Evolutionary conservation across 2,797 vertebrate species (phyloP).

Genomic region (Sebastes minor): DNA sequence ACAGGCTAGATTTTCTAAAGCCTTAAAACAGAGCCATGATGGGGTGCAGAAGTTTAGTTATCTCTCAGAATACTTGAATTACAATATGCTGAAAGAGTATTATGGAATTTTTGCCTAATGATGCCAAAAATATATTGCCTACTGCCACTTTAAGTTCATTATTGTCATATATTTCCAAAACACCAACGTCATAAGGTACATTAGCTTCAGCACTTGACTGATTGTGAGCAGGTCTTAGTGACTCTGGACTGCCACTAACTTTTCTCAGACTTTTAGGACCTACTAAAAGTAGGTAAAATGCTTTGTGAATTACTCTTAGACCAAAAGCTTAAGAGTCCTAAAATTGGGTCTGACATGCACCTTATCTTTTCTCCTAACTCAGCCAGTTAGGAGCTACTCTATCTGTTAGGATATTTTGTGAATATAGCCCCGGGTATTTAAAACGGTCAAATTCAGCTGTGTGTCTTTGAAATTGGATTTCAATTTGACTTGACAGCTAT

Average conservation of each 20-base stretch:
- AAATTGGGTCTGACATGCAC: background rate
- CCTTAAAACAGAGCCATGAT: too few species aligned
- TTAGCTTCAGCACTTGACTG: background rate
- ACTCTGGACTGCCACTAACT: background rate
- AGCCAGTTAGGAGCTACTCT: background rate
- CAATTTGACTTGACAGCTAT: slow-evolving; percentile 19
- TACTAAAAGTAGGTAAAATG: too few species aligned
- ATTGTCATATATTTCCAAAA: background rate
- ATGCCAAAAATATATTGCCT: too few species aligned
- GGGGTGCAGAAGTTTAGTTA: too few species aligned
- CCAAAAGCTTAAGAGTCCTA: background rate
- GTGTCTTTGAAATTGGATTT: slow-evolving; percentile 10
- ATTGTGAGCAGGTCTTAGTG: background rate
- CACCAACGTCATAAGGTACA: background rate
- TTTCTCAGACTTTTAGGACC: background rate
- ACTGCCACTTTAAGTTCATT: background rate
- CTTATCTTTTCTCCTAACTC: background rate
- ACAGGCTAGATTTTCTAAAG: rapidly evolving
- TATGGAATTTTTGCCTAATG: rapidly evolving
- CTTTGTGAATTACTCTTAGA: background rate
- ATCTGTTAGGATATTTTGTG: background rate
- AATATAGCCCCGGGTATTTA: background rate
- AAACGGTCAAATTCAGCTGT: background rate
- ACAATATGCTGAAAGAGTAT: too few species aligned
- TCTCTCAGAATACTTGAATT: too few species aligned